A percentile compares a stretch with the other conserved stretches of the same genome.
Conservation (phyloP, 2,113 vertebrate species). For the Phrynocephalus versicolor region DNA sequence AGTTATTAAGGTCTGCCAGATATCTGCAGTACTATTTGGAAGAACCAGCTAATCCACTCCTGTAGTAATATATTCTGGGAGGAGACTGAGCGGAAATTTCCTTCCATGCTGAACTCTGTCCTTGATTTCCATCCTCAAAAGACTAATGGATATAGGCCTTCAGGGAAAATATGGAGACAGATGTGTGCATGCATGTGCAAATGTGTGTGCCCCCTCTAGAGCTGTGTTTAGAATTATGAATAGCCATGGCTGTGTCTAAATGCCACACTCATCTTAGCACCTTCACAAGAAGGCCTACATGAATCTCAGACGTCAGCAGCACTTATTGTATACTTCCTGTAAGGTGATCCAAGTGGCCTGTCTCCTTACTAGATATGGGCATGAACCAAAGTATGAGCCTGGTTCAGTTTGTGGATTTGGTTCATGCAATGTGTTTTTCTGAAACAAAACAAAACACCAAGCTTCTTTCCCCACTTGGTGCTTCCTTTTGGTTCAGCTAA, state of each 20-base stretch:
- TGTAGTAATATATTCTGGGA: background rate
- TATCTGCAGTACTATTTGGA: background rate
- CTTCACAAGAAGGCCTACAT: background rate
- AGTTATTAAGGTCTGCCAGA: background rate
- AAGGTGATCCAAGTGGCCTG: background rate
- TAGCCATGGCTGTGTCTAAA: too few species aligned
- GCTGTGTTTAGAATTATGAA: too few species aligned
- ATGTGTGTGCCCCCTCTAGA: background rate
- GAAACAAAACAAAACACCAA: too few species aligned
- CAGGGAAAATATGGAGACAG: too few species aligned
- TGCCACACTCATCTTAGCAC: background rate
- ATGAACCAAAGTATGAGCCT: too few species aligned
- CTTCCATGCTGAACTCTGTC: background rate
- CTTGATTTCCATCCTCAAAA: background rate
- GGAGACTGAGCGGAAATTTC: background rate
- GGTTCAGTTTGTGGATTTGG: too few species aligned
- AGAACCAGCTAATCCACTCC: background rate
- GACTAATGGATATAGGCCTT: background rate
- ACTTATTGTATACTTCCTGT: background rate
- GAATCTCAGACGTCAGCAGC: background rate
- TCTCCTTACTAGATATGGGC: too few species aligned
- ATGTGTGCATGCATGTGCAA: too few species aligned
- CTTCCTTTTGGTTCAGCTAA: too few species aligned
- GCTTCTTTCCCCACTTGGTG: too few species aligned
- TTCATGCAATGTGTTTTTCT: too few species aligned